These are phyloP conservation scores for Sussaba pulchella DNA, from an alignment of 2,888 invertebrate genomes.

Conservation along the genomic window DNA sequence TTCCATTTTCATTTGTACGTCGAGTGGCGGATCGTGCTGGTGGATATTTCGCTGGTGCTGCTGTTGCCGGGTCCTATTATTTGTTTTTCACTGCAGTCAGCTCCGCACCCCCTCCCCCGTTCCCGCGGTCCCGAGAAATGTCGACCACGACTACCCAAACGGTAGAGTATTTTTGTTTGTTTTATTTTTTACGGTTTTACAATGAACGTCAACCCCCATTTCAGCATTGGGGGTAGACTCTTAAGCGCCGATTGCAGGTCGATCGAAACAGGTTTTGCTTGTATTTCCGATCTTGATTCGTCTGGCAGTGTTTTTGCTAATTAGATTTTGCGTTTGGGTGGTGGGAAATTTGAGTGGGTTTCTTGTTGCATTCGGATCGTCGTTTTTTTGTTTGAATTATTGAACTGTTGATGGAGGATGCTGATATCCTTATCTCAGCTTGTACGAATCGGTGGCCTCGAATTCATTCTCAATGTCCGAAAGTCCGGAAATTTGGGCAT, in stretches of 20 bases:
- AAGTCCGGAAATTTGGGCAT: no score
- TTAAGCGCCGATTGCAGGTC: constrained; percentile 17
- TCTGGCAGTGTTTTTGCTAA: constrained; percentile 33
- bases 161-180: background rate
- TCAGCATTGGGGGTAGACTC: constrained; percentile 8
- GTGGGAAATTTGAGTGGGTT: background rate
- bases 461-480: no score
- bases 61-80: constrained; percentile 30
- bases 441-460: background rate
- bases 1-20: constrained; percentile 38
- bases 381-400: no score
- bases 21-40: constrained; percentile 21
- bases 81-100: constrained; percentile 23
- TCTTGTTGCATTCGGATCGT: background rate
- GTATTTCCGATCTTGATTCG: constrained; percentile 3
- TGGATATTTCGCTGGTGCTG: background rate
- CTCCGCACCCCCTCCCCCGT: no score
- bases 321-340: background rate
- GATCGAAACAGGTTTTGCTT: constrained; percentile 10
- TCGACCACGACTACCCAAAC: no score
- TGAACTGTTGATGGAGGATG: no score
- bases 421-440: background rate
- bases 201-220: background rate
- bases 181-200: constrained; percentile 3
- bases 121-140: background rate